Evolutionary conservation across 1,140 invertebrate species (phyloP).

Genomic region (Delia radicum): DNA sequence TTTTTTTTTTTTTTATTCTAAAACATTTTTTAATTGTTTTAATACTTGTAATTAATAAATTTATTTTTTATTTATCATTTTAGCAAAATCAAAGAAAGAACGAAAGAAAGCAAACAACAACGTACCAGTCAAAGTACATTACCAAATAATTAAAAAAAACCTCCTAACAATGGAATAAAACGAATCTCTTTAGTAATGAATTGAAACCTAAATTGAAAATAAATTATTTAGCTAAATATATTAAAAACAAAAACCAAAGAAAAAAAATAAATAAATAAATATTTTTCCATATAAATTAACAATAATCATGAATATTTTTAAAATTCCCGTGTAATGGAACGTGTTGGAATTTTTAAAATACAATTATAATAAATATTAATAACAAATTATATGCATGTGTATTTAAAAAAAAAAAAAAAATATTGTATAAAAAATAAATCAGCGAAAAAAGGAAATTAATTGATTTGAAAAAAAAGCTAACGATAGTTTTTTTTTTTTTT

Average conservation of each 20-base stretch:
- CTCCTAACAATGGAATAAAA: not conserved
- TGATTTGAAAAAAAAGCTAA: not conserved
- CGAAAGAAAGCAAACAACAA: too few relatives aligned
- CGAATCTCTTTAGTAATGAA: not conserved
- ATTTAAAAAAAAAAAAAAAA: not conserved
- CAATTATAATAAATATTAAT: not conserved
- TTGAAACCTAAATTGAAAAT: not conserved
- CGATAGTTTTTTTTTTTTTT: too few relatives aligned
- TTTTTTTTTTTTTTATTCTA: too few relatives aligned
- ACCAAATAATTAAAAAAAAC: not conserved
- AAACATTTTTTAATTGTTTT: too few relatives aligned
- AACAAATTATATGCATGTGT: too few relatives aligned
- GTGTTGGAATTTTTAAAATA: conserved; percentile 9
- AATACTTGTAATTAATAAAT: too few relatives aligned
- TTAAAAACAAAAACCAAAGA: conserved; percentile 8
- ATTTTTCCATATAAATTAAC: not conserved
- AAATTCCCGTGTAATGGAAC: conserved; percentile 9
- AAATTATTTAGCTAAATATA: not conserved
- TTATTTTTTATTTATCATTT: too few relatives aligned
- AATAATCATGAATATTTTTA: not conserved
- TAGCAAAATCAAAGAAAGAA: too few relatives aligned
- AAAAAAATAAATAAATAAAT: not conserved
- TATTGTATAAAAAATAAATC: not conserved
- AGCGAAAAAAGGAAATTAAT: not conserved
- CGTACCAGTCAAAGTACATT: not conserved